These are phyloP conservation scores for Sebastes minor DNA, from an alignment of 2,797 vertebrate genomes.

Conservation along the genomic window DNA sequence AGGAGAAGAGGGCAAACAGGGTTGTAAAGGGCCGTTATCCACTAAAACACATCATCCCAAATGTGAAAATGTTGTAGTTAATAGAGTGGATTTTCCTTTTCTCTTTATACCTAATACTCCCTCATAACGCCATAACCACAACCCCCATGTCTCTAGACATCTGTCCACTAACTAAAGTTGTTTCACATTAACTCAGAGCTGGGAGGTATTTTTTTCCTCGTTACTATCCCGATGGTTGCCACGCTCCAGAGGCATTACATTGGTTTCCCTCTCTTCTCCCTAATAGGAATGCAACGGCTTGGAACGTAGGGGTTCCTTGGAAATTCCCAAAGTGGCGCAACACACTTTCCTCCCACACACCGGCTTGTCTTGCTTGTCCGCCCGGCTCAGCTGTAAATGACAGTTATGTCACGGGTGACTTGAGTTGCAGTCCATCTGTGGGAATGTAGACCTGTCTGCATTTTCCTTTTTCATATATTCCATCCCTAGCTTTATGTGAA, in stretches of 20 bases:
- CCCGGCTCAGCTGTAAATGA: slow-evolving; percentile 67
- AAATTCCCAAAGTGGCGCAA: slow-evolving; percentile 74
- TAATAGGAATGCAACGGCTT: slow-evolving; percentile 70
- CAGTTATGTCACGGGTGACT: slow-evolving; percentile 77
- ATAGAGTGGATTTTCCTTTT: slow-evolving; percentile 47
- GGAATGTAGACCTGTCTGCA: slow-evolving; percentile 52
- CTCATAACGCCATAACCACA: background rate
- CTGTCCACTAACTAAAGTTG: slow-evolving; percentile 43
- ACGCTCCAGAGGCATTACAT: slow-evolving; percentile 57
- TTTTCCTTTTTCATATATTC: slow-evolving; percentile 32
- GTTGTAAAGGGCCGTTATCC: slow-evolving; percentile 38
- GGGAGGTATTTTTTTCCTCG: background rate
- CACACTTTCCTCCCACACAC: slow-evolving; percentile 43
- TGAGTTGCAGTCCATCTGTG: slow-evolving; percentile 66
- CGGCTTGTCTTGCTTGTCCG: slow-evolving; percentile 36
- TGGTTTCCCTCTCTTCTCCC: slow-evolving; percentile 44
- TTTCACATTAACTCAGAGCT: slow-evolving; percentile 37
- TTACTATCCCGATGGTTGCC: slow-evolving; percentile 18
- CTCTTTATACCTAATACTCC: slow-evolving; percentile 12
- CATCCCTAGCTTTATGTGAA: slow-evolving; percentile 10
- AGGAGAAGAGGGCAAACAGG: background rate
- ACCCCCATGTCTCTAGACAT: slow-evolving; percentile 9
- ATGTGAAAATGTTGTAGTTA: slow-evolving; percentile 47
- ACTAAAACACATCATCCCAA: slow-evolving; percentile 34
- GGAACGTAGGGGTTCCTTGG: slow-evolving; percentile 61